Conservation (phyloP, 2,113 vertebrate genomes). For the Leptobrachium leishanense region DNA sequence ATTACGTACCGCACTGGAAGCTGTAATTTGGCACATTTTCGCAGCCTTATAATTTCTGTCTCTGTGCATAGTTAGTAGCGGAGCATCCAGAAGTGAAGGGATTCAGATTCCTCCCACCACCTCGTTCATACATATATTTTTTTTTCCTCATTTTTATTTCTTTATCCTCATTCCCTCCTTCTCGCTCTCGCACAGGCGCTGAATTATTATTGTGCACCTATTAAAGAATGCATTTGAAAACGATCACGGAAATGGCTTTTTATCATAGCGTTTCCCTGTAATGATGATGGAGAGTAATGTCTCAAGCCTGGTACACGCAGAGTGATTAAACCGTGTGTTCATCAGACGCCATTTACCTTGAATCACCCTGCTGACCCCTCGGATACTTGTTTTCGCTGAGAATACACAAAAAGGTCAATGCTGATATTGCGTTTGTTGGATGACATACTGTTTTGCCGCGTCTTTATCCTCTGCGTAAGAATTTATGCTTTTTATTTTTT, state of each 20-base stretch:
- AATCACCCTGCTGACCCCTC: too few relatives aligned
- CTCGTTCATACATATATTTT: neutral
- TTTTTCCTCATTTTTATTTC: neutral
- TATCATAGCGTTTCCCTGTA: conserved; percentile 6
- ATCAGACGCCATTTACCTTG: neutral
- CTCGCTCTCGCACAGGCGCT: neutral
- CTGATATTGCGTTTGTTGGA: too few relatives aligned
- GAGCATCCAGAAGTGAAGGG: neutral
- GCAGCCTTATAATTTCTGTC: conserved; percentile 35
- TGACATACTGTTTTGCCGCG: too few relatives aligned
- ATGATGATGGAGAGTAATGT: neutral
- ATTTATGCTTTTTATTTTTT: too few relatives aligned
- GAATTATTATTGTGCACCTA: conserved; percentile 1
- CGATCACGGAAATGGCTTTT: conserved; percentile 4
- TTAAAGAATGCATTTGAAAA: conserved; percentile 3
- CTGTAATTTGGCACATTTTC: conserved; percentile 45
- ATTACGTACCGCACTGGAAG: conserved; percentile 25
- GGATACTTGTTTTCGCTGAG: too few relatives aligned
- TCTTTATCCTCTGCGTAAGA: too few relatives aligned
- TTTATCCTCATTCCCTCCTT: neutral
- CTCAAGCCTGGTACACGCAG: neutral
- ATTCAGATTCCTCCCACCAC: conserved; percentile 7
- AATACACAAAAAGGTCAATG: too few relatives aligned
- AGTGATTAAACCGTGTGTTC: neutral
- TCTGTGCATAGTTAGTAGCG: conserved; percentile 5